Conservation (phyloP, 2,113 vertebrate genomes). For the Lipophrys pholis region DNA sequence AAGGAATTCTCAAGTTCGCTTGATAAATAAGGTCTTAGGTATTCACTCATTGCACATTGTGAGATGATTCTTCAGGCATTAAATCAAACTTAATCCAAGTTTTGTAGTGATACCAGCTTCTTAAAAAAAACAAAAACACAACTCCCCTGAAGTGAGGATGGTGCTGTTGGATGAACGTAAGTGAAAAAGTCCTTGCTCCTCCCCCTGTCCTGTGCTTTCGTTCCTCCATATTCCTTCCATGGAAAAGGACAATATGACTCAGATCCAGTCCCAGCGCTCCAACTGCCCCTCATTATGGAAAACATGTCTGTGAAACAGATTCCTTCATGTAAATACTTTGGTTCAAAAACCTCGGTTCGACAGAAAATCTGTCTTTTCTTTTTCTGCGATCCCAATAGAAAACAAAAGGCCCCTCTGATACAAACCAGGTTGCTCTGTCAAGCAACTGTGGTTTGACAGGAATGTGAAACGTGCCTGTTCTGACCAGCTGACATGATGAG, state of each 20-base stretch:
- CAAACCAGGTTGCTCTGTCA: constrained; percentile 61
- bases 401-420: constrained; percentile 63
- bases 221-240: constrained; percentile 63
- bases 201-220: constrained; percentile 43
- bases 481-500: constrained; percentile 49
- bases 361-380: constrained; percentile 47
- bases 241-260: constrained; percentile 81
- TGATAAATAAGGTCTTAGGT: too few species aligned
- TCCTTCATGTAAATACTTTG: constrained; percentile 67
- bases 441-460: constrained; percentile 54
- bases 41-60: too few species aligned
- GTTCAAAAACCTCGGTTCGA: constrained; percentile 61
- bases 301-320: constrained; percentile 72
- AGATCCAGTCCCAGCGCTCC: constrained; percentile 66
- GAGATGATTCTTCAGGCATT: too few species aligned
- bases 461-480: constrained; percentile 68
- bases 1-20: too few species aligned
- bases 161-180: constrained; percentile 33
- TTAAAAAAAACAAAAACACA: too few species aligned
- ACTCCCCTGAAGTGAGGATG: constrained; percentile 10
- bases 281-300: constrained; percentile 69
- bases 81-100: too few species aligned
- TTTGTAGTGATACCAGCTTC: too few species aligned
- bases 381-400: constrained; percentile 43
- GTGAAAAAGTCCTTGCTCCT: constrained; percentile 51